Evolutionary conservation across 2,797 vertebrate species (phyloP).

Genomic region (Hozukius guyotensis): DNA sequence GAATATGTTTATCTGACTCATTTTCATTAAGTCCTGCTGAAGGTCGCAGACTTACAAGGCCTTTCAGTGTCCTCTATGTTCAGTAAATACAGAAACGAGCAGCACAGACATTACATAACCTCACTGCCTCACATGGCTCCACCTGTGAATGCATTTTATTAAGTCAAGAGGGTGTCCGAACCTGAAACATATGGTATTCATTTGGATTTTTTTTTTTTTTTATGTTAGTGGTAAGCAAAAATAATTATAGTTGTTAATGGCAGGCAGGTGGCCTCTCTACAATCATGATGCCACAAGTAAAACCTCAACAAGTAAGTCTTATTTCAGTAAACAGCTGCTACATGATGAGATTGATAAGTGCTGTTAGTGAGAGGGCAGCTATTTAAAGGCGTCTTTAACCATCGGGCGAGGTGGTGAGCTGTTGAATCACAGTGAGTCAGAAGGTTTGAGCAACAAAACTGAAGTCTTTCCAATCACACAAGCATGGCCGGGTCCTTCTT

Average conservation of each 20-base stretch:
- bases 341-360: neutral
- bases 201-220: neutral
- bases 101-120: conserved; percentile 1
- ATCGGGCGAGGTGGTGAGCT: conserved; percentile 12
- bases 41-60: conserved; percentile 23
- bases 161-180: neutral
- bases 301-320: neutral
- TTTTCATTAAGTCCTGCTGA: conserved; percentile 18
- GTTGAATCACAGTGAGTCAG: conserved; percentile 47
- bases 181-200: neutral
- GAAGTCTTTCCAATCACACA: conserved; percentile 52
- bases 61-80: conserved; percentile 22
- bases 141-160: neutral
- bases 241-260: neutral
- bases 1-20: neutral
- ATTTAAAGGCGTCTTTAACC: conserved; percentile 33
- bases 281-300: neutral
- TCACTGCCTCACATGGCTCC: neutral
- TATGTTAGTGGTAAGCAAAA: neutral
- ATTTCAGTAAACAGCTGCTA: neutral
- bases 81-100: conserved; percentile 17
- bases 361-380: neutral
- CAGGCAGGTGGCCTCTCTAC: neutral
- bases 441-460: conserved; percentile 42
- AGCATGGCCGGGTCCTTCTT: conserved; percentile 43